A percentile compares a stretch with the other conserved stretches of the same genome.
Conservation (phyloP, 1,140 invertebrate species). For the Drosophila grimshawi region DNA sequence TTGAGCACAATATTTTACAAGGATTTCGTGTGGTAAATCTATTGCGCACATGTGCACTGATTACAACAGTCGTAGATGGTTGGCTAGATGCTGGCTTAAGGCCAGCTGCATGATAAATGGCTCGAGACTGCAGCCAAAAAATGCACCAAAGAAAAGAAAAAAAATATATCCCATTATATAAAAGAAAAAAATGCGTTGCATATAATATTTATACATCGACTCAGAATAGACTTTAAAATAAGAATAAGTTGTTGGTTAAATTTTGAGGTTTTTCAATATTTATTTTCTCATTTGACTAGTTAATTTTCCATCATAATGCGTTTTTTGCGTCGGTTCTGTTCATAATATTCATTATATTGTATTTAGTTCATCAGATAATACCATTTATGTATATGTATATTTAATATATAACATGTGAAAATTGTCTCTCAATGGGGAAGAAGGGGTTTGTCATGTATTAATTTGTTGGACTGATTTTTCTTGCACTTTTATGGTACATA, state of each 20-base stretch:
- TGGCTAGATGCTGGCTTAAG: conserved; percentile 7
- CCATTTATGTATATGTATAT: conserved; percentile 59
- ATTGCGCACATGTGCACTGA: conserved; percentile 62
- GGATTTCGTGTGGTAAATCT: conserved; percentile 65
- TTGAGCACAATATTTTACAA: conserved; percentile 74
- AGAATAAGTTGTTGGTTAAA: conserved; percentile 27
- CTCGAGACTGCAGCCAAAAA: conserved; percentile 17
- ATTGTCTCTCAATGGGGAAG: conserved; percentile 18
- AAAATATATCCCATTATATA: too few relatives aligned
- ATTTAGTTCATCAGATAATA: conserved; percentile 73
- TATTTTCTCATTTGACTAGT: conserved; percentile 79
- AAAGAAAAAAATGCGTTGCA: conserved; percentile 8
- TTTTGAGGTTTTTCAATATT: conserved; percentile 72
- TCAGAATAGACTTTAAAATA: not conserved
- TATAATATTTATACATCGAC: conserved; percentile 3
- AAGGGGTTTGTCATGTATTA: conserved; percentile 3
- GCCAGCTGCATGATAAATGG: conserved; percentile 60
- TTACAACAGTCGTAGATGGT: conserved; percentile 47
- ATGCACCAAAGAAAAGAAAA: not conserved
- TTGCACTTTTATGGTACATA: conserved; percentile 65
- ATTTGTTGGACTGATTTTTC: conserved; percentile 17
- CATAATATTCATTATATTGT: conserved; percentile 63
- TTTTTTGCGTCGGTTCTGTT: conserved; percentile 40
- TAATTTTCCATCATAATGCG: conserved; percentile 68
- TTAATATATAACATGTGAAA: conserved; percentile 74